Base-by-base conservation (phyloP, 1,140 invertebrate species). In the Trypoxylus dichotomus region DNA sequence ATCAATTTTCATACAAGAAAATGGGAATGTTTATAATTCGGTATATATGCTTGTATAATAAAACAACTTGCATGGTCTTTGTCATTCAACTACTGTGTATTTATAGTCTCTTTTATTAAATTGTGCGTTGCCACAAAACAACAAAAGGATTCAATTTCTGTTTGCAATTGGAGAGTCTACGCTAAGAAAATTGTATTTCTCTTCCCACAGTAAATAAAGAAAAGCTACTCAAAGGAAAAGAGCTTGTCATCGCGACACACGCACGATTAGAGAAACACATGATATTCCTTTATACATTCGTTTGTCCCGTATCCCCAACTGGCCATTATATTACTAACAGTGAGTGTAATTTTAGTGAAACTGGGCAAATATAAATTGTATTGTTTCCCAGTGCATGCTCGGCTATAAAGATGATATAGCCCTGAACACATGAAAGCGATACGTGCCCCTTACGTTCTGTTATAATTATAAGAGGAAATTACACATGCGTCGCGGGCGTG, bases 401-500 rank as follows among this genome's bases (percentile, higher is more conserved):
- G 29, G 19, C 29, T 21, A 43, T 74, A 41, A 43, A 41, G 72
- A 74, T 68, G 60, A 68, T 68, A 68, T 68, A 68, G 21, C 60
- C 72, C 7, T 24, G 41, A 74, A 74, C 24, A 74, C 72, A 43
- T 74, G 41, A 74, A 43, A 27, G 72, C 19, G 13, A 37, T 74
- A 74, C 72, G 1, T 74, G 72, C 29, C 72, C 72, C 41, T 74
- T 73, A 21, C 19, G 13, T 42, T 41, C 10, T 41, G 72, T 41
- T 74, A 74, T 74, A 74, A 74, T 74, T 74, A 74, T 43, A 74
- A 74, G 32, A 74, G 72, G 72, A 42, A 74, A 74, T 74, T 74
- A 74, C 72, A 32, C 41, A 43, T 32, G 72, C 72, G 41, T 74
- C 72, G 21, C 19, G 72, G 71, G 72, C n/a, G 72, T 43, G 72